Percentiles rank a stretch among this genome's conserved stretches.
phyloP scores from a whole-genome alignment of 2,797 vertebrate genomes.

The Sorex maritimensis region DNA sequence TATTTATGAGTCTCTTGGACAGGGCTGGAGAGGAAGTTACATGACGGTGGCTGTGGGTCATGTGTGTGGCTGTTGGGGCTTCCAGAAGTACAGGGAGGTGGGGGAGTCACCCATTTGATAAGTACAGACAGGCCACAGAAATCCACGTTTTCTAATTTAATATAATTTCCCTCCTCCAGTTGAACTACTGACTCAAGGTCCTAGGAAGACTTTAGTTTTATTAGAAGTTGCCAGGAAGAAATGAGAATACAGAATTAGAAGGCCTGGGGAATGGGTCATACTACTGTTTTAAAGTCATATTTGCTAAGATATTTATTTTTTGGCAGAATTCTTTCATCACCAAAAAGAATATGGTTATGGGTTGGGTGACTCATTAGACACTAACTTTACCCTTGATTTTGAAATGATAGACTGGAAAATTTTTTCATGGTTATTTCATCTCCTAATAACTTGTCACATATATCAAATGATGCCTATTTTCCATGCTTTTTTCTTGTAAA shows the following conservation, averaged over 20 bases:
- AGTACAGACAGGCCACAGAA: not conserved
- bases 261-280: no score
- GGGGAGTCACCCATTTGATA: not conserved
- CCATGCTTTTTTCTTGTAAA: not conserved
- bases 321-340: not conserved
- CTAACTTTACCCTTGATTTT: not conserved
- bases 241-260: not conserved
- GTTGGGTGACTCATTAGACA: not conserved
- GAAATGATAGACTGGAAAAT: not conserved
- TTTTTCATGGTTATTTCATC: slow-evolving; percentile 53
- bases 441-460: not conserved
- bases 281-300: fast-evolving
- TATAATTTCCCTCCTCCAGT: not conserved
- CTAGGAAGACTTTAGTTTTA: not conserved
- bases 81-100: no score
- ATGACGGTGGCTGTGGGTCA: no score
- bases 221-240: not conserved
- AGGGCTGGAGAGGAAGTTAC: no score
- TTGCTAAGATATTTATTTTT: not conserved
- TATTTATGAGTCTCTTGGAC: not conserved
- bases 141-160: not conserved
- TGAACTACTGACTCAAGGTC: not conserved
- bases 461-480: not conserved
- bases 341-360: not conserved
- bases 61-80: no score